Base-by-base conservation (phyloP, 2,888 invertebrate genomes). In the Microdon myrmicae region DNA sequence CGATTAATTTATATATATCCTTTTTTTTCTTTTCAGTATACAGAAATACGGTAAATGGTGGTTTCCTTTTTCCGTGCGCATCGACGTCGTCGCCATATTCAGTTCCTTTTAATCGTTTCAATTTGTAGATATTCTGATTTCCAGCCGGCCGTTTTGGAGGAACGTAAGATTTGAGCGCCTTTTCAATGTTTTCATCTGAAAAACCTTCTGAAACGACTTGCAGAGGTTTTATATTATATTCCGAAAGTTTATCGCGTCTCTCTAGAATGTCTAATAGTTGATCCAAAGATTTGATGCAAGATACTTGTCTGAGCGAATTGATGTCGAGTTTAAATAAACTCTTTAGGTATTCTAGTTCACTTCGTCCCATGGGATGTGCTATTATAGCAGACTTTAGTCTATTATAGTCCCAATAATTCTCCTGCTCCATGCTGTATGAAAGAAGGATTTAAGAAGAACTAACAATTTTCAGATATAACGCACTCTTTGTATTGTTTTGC, bases 211-310 rank as follows among this genome's bases (percentile, higher is more conserved):
- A 67, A 9, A 78, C 35, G 2, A 43, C 44, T 1, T 59, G 67
- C 0, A 78, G 29, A 0, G 69, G 69, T 2, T 71, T 69, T 3
- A 79, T 68, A 26, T 78, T 73, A 3, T 67, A 37, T 45, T 74
- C 74, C 1, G 67, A 71, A 0, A 79, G 60, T 1, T 56, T 38
- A 51, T 76, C 77, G n/a, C 58, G 58, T 1, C 73, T 53, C 35
- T 79, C 78, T 17, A 79, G 49, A 7, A 71, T 71, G 32, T 75
- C 76, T 2, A 79, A 67, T 1, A 79, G 41, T 7, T 78, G 75
- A 0, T 32, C 35, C 1, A 74, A 34, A 0, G 55, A 64, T 0
- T 47, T 51, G 4, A 79, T 78, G 1, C 68, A 66, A 7, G 71
- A 72, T 6, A 54, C 35, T 5, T 71, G 71, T 2, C 79, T 68